Evolutionary conservation across 2,113 vertebrate species (phyloP), one percentile per base, ranked within the genome.

Genomic region (Notarius lentiginosus): DNA sequence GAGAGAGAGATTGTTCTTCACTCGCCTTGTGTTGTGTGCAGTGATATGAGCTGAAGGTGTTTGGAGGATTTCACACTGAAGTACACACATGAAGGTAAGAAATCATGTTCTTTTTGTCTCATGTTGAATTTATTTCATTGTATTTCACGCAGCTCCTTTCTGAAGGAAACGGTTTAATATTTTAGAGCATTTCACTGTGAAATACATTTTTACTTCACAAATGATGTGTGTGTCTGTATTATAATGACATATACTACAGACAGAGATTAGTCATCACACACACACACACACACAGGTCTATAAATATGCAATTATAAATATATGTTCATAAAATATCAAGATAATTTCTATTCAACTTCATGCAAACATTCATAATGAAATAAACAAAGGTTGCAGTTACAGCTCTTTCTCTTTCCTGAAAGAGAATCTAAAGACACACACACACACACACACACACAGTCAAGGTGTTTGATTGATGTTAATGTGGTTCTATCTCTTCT

Each of bases 401-500:
- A 41, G 34, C 34, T 2, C 34, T 41, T 41, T 41, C 34, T 41
- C 63, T n/a, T 65, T 65, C 0, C 24, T 68, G 65, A 68, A 30
- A 75, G 20, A 24, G 9, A 75, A 12, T 1, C 1, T 0, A 75
- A 18, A 75, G 18, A 75, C 41, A 84, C 47, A 66, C 49, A 79
- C 63, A 79, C 51, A 66, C 60, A 55, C 47, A 49, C 1, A n/a
- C n/a, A n/a, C n/a, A 17, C 6, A 41, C 27, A 47, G 34, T 51
- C 1, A 15, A 15, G 12, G 22, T 73, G 34, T 41, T 53, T 79
- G 55, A 58, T 61, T 24, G 15, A 82, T 5, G 24, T 80, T 58
- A 27, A 87, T 68, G 87, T 79, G 90, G 68, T 93, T 91, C 91
- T 91, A 92, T 91, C 90, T 56, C 86, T 53, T 82, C 41, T 18